phyloP scores from a whole-genome alignment of 2,113 vertebrate genomes.

The Zosterops borbonicus region DNA sequence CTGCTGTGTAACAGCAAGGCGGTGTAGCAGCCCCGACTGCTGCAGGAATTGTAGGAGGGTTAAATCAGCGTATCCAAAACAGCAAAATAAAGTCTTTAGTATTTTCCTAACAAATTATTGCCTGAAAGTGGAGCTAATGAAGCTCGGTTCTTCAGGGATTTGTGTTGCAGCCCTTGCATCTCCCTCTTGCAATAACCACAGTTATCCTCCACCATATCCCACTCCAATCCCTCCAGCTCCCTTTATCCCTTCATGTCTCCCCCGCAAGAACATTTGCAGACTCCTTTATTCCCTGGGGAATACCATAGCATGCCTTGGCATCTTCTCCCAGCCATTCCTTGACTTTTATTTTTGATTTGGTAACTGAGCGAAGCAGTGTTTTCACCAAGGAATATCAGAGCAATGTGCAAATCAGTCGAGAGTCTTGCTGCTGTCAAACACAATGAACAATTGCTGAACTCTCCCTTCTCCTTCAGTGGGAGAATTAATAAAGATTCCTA shows the following conservation, averaged over 20 bases:
- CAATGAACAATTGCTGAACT: not conserved
- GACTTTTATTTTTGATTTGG: not conserved
- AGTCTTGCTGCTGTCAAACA: not conserved
- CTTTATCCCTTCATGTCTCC: not conserved
- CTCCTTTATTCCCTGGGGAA: not conserved
- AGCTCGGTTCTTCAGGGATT: not conserved
- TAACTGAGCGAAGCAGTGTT: not conserved
- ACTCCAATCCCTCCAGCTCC: not conserved
- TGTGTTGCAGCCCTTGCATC: not conserved
- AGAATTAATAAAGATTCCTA: not conserved
- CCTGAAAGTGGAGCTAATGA: not conserved
- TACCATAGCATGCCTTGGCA: not conserved
- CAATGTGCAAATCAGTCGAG: not conserved
- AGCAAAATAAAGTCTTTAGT: not conserved
- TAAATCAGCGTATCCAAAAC: not conserved
- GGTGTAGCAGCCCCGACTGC: not conserved
- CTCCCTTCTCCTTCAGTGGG: not conserved
- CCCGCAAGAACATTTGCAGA: not conserved
- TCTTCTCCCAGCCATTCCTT: not conserved
- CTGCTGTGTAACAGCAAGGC: slow-evolving; percentile 27
- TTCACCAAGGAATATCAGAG: not conserved
- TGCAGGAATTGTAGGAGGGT: not conserved
- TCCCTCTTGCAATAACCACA: not conserved
- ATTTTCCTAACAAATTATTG: slow-evolving; percentile 10
- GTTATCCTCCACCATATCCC: not conserved